Evolutionary conservation across 2,797 vertebrate genomes (phyloP), one percentile per base, ranked within the genome.

Genomic region (Podarcis lilfordi): DNA sequence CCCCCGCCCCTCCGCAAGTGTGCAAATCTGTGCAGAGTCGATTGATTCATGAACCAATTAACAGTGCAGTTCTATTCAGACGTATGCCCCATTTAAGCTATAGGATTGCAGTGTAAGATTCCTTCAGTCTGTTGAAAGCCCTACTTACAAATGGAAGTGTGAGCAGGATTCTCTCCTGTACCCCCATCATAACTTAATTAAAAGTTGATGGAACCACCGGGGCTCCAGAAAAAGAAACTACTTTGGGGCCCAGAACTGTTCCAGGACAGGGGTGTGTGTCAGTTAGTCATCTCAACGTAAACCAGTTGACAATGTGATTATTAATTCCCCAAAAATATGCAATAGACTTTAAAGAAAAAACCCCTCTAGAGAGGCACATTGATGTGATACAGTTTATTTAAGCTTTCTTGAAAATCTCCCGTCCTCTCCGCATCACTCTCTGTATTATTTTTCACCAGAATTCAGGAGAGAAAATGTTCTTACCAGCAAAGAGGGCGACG

Each of bases 401-500:
- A 88, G 79, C 86, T 87, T 82, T 88, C 88, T 92, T 91, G 95
- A 93, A 94, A 93, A 94, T 92, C 6, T 83, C 19, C 3, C 1
- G 2, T 8, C 92, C 88, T 43, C 59, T 82, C 91, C 90, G 87
- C 29, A 90, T 87, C 88, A 92, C 89, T 90, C 92, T 96, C 92
- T 89, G 88, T 92, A 88, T 91, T 96, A 97, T 97, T 95, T 95
- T 95, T 97, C 96, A 95, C 94, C 94, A 92, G 94, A 87, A 94
- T 93, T 95, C 95, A 93, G 95, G 32, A 21, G 86, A 92, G 86
- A 90, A 94, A 89, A 94, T 91, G 89, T 95, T 95, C 97, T 96
- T 98, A 99, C 99, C 99, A 93, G 98, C 99, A 94, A 99, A 99
- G 89, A 99, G 98, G 95, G 99, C 99, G 91, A 99, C 99, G n/a